Evolutionary conservation across 2,888 invertebrate species (phyloP).

Genomic region (Drosophila nr. perissopoda): DNA sequence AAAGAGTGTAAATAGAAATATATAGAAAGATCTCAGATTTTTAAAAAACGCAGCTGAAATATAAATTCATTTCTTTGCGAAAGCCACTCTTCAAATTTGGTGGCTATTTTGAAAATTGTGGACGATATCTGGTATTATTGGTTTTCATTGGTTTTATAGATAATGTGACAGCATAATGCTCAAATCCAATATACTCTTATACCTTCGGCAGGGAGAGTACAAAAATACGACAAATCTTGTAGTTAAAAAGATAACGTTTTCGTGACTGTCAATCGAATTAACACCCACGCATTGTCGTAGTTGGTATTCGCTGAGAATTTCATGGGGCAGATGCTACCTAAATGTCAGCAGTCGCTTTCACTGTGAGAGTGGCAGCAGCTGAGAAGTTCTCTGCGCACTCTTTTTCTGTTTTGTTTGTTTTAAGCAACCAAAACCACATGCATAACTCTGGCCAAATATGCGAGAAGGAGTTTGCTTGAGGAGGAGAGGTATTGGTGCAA

Average conservation of each 20-base stretch:
- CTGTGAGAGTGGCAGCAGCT: slow-evolving; percentile 22
- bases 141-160: neutral
- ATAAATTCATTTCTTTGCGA: neutral
- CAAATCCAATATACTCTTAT: neutral
- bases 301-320: slow-evolving; percentile 32
- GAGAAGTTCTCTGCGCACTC: slow-evolving; percentile 32
- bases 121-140: neutral
- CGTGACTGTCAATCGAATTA: slow-evolving; percentile 55
- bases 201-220: neutral
- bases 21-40: neutral
- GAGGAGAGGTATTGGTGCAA: neutral
- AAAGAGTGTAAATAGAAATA: neutral
- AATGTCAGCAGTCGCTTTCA: slow-evolving; percentile 37
- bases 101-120: neutral
- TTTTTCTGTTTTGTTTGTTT: slow-evolving; percentile 12
- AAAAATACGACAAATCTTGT: slow-evolving; percentile 13
- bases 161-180: neutral
- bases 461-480: slow-evolving; percentile 18
- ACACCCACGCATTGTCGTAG: slow-evolving; percentile 58
- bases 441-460: slow-evolving; percentile 63
- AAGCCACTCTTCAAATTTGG: neutral
- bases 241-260: slow-evolving; percentile 25
- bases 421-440: slow-evolving; percentile 46
- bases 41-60: neutral
- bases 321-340: slow-evolving; percentile 36